Evolutionary conservation across 2,797 vertebrate genomes (phyloP), one percentile per base, ranked within the genome.

Genomic region (Amniataba percoides): DNA sequence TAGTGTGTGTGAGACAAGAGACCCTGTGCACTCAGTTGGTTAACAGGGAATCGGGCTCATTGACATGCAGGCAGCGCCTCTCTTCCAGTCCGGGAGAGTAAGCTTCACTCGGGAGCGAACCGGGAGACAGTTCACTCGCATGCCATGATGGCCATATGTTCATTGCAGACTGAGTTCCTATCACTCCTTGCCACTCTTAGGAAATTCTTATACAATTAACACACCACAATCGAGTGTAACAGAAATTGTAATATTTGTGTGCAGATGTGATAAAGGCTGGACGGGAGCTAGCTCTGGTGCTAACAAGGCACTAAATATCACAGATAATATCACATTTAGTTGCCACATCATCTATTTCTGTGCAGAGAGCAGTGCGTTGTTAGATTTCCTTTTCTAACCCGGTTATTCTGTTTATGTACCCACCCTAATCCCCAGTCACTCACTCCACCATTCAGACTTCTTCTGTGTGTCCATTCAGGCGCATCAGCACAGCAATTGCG

Each of bases 1-100:
- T 80, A 88, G 76, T 92, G 89, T 90, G 86, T 89, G 87, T 78
- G 92, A 91, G 88, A 94, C 89, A 92, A 93, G 88, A 92, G 91
- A 92, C 85, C 85, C 74, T 52, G 71, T 70, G 75, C 74, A 18
- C 81, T 88, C 78, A 59, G 85, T 81, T 85, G 78, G 86, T 89
- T 89, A 83, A 89, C 88, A 72, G 86, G 85, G 87, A 88, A 74
- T 77, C n/a, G 14, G 71, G 85, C 84, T 93, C 91, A 94, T 94
- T 93, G 87, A 90, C 92, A 93, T 93, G 89, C 91, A 92, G 88
- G 89, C 86, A 62, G 79, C 3, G 40, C 77, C 65, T 87, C 85
- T 82, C 78, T 69, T 84, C 82, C 82, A 76, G 83, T 89, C 90
- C 89, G 57, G 80, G 81, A 78, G 82, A 83, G 84, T 46, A 65